Evolutionary conservation across 1,140 invertebrate species (phyloP), one percentile per base, ranked within the genome.

Genomic region (Brachionus koreanus): DNA sequence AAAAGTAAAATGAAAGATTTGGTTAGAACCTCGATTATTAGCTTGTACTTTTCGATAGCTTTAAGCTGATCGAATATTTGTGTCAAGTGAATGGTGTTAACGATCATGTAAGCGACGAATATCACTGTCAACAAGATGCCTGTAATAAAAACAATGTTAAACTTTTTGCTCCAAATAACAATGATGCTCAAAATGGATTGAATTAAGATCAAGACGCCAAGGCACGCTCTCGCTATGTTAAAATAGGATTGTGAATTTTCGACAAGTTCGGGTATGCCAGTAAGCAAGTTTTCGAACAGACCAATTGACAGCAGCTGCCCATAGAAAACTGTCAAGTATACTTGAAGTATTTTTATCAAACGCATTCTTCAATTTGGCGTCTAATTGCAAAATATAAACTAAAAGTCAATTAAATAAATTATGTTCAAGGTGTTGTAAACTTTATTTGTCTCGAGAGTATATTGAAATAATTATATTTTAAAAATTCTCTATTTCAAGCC

Each of bases 11-110:
- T 25, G 1, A 46, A 13, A 23, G 69, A 74, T 46, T 74, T 74
- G 10, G 43, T 43, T n/a, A 46, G 25, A 1, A 74, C 23, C 25
- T 74, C 69, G 5, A 46, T 46, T 46, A 74, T 46, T 7, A 25
- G 7, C 23, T 46, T 74, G 25, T 74, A 74, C 29, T 74, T 74
- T 12, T 49, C 69, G 13, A 43, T 25, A 1, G 10, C 19, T 13
- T 42, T 46, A 1, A 74, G 19, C 23, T 74, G 39, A 2, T 46
- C 42, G 23, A 46, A 46, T 19, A 46, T 74, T 33, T 74, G 69
- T 46, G 69, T 74, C 25, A 74, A 46, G 43, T 74, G 69, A 35
- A 74, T 74, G 3, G 69, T 74, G 42, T 74, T 74, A 1, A 74
- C 25, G 5, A 74, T 74, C 23, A 74, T 46, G 19, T 74, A 74